Evolutionary conservation across 2,888 invertebrate species (phyloP).

Genomic region (Leptodirus hochenwartii): DNA sequence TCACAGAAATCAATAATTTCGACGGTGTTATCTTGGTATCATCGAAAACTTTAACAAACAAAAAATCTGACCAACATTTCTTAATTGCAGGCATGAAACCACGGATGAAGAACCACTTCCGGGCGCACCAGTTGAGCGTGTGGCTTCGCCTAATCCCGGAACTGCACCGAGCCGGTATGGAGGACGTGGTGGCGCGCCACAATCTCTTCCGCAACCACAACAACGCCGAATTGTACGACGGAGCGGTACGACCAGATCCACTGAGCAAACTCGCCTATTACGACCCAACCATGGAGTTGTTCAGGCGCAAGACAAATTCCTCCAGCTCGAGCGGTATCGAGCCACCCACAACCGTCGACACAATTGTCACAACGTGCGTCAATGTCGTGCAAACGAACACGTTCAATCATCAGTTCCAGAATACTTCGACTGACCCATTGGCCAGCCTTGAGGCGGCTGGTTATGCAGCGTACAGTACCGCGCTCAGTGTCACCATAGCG

Average conservation of each 20-base stretch:
- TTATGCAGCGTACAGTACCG: conserved; percentile 57
- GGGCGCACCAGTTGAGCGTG: conserved; percentile 86
- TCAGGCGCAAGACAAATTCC: conserved; percentile 35
- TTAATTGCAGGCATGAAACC: conserved; percentile 65
- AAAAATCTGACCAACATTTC: too few species aligned
- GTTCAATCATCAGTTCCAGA: conserved; percentile 34
- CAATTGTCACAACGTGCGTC: conserved; percentile 51
- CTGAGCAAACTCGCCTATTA: conserved; percentile 43
- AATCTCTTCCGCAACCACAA: conserved; percentile 81
- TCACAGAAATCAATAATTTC: too few species aligned
- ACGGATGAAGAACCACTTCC: conserved; percentile 79
- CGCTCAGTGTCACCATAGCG: conserved; percentile 60
- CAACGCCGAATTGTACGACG: conserved; percentile 77
- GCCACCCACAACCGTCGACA: conserved; percentile 50
- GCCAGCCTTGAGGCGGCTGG: conserved; percentile 66
- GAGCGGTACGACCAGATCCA: conserved; percentile 73
- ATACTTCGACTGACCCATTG: conserved; percentile 46
- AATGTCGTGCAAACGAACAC: conserved; percentile 31
- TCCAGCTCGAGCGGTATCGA: conserved; percentile 42
- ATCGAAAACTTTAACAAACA: too few species aligned
- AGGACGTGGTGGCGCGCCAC: conserved; percentile 70
- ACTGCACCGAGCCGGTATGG: conserved; percentile 73
- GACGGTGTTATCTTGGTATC: too few species aligned
- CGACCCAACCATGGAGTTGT: conserved; percentile 42
- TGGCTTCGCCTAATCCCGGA: conserved; percentile 91